A percentile compares a stretch with the other conserved stretches of the same genome.
Evolutionary conservation across 2,888 invertebrate genomes (phyloP).

Genomic region (Phortica okadai): DNA sequence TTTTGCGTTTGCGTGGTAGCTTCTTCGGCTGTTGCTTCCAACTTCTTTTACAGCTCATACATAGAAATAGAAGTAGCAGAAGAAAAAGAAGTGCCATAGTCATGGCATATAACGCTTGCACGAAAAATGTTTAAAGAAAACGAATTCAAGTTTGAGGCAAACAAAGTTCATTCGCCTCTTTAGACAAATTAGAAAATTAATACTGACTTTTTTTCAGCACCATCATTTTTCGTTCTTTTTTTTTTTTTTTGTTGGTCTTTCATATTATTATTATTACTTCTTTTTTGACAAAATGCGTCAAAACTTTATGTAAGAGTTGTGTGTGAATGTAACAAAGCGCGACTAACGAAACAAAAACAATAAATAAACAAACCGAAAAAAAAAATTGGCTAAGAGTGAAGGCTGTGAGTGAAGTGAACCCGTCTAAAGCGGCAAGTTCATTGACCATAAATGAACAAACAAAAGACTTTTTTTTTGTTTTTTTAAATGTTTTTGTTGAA

Average conservation of each 20-base stretch:
- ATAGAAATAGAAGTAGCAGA: not conserved
- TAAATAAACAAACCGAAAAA: constrained; percentile 7
- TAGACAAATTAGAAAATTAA: constrained; percentile 68
- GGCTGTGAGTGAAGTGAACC: not conserved
- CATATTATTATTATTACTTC: not conserved
- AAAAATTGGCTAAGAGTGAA: constrained; percentile 12
- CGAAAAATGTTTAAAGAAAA: constrained; percentile 37
- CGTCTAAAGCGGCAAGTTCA: constrained; percentile 50
- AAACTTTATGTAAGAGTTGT: constrained; percentile 33
- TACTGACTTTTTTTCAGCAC: constrained; percentile 37
- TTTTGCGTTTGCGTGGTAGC: constrained; percentile 44
- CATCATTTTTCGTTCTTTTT: not conserved
- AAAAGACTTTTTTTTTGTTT: constrained; percentile 46
- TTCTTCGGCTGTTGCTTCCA: not conserved
- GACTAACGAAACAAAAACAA: constrained; percentile 27
- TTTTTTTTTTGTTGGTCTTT: constrained; percentile 20
- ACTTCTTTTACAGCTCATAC: constrained; percentile 39
- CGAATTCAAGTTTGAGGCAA: constrained; percentile 3
- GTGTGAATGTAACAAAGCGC: constrained; percentile 58
- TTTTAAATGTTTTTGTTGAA: constrained; percentile 44
- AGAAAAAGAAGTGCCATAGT: constrained; percentile 7
- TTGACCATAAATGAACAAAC: constrained; percentile 58
- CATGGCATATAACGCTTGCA: constrained; percentile 57
- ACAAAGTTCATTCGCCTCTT: constrained; percentile 65
- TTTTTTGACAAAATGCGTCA: constrained; percentile 50